Base-by-base conservation (phyloP, 2,113 vertebrate species). In the Corythornis madagascariensis region DNA sequence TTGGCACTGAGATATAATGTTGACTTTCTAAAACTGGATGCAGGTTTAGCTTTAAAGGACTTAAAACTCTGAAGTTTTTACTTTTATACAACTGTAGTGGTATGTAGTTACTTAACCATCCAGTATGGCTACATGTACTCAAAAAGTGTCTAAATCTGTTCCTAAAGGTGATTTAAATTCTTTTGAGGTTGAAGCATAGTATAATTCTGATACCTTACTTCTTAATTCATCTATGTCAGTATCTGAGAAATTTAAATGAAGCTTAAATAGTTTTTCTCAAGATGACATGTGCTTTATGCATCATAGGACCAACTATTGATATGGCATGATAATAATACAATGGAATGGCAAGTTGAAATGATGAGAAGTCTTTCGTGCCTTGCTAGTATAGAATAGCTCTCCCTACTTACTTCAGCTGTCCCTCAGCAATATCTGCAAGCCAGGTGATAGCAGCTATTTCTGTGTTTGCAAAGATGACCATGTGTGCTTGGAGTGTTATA, bases 381-480 rank as follows among this genome's bases (percentile, higher is more conserved):
- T 79, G 65, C 74, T 96, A n/a, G 83, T 92, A 87, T 94, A 92
- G 92, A 88, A 94, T 95, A 89, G 93, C 95, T 94, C 20, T 91
- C 76, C 70, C 74, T 87, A 47, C 85, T 60, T 71, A 59, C 86
- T 96, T 95, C 96, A 97, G 96, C 96, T 97, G 96, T 97, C 89
- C 48, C 80, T 92, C 73, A 81, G 92, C 87, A 93, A 71, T 87
- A 96, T 85, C 94, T 95, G 64, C 92, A 81, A 94, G 93, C 93
- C 95, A 95, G 92, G 95, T 96, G 93, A 95, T 85, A 64, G 94
- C 60, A 93, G 96, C 92, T 97, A 95, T 96, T 96, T 97, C 92
- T 96, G 93, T 94, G 89, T 96, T 97, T 92, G 85, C 86, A 88
- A 73, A 92, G 87, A 94, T 67, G 87, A 76, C 83, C 53, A 64